Evolutionary conservation across 2,797 vertebrate genomes (phyloP), one percentile per base, ranked within the genome.

Genomic region (Paguma larvata): DNA sequence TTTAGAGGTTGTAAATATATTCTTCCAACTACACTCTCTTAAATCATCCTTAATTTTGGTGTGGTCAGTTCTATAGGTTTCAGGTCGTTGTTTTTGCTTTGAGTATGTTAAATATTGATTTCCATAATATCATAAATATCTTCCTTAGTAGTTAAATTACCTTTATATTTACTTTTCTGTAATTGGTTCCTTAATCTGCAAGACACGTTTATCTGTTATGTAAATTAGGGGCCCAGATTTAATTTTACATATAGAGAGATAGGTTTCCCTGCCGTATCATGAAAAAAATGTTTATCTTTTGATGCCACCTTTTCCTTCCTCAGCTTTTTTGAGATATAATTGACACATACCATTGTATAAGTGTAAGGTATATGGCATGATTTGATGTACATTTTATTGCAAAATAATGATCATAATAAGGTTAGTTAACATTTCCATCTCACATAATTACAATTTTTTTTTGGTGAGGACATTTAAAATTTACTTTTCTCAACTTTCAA

Each of bases 21-120:
- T 92, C 51, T 94, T 85, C 30, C 25, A 83, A 70, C 21, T 56
- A 0, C 3, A 21, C 5, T 34, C 15, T 91, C 32, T 67, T 79
- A 83, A 94, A 46, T 92, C n/a, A 4, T 78, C 27, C 59, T 89
- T 62, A 59, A 79, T 94, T 93, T 97, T 72, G 48, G 51, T 68
- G 15, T 48, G 13, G 4, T 73, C 5, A 88, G 89, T 85, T 85
- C 4, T 15, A 59, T 83, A 30, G 32, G 82, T 86, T 88, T 30
- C 27, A 92, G 1, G 25, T 90, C 51, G 63, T 85, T 2, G n/a
- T 41, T 53, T 96, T 32, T 89, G 2, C 1, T 68, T 91, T 32
- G 4, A 59, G 19, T 48, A 65, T 38, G 77, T 93, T 13, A 63
- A 78, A 56, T 72, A 96, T 93, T 68, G 83, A 68, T 90, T 93